Conservation (phyloP, 35 echinoderm and acorn worm species). For the Patiria miniata region DNA sequence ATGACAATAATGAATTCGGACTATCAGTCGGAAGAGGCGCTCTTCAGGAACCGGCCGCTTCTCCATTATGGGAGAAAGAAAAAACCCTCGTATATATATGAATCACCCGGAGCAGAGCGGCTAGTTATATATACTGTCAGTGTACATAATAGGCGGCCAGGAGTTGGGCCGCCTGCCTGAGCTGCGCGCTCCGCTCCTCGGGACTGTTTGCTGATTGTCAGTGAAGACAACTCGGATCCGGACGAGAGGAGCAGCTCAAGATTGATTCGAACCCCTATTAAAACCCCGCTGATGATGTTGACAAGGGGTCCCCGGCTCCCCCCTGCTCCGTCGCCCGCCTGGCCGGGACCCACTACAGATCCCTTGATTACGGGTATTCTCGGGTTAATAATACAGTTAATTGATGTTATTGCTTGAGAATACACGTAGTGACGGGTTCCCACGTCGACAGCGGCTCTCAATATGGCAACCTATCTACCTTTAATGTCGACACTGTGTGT, state of each 20-base stretch:
- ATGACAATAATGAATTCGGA: conserved; percentile 18
- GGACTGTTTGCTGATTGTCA: too few relatives aligned
- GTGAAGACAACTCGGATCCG: background rate
- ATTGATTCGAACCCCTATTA: conserved; percentile 2
- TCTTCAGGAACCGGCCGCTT: background rate
- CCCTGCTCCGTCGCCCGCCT: too few relatives aligned
- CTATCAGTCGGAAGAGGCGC: background rate
- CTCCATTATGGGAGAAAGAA: background rate
- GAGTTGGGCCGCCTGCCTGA: too few relatives aligned
- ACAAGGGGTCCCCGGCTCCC: background rate
- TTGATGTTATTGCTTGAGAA: conserved; percentile 95
- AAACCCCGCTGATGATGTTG: background rate
- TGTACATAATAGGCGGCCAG: too few relatives aligned
- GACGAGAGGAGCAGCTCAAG: background rate
- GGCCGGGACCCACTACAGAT: conserved; percentile 12
- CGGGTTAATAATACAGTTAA: conserved; percentile 83
- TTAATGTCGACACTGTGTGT: too few relatives aligned
- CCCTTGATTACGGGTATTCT: conserved; percentile 87
- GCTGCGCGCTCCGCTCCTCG: too few relatives aligned
- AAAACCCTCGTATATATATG: background rate
- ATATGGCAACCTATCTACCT: background rate
- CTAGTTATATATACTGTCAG: too few relatives aligned
- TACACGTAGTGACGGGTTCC: conserved; percentile 81
- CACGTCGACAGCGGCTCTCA: conserved; percentile 39
- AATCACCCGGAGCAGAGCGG: too few relatives aligned